Conservation (phyloP, 2,888 invertebrate species). For the Alentia gelatinosa region DNA sequence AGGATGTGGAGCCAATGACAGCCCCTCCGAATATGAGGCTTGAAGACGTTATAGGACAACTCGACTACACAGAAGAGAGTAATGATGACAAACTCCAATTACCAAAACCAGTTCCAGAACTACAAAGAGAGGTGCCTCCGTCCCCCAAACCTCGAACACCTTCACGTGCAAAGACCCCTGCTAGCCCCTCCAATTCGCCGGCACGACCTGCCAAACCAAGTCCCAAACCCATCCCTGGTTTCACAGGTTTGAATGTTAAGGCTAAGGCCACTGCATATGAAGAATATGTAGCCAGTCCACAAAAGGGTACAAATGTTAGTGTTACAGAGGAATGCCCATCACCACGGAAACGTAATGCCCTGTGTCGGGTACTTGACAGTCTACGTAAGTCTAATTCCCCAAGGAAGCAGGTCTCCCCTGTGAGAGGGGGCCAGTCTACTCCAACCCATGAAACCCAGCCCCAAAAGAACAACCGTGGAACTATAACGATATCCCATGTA, state of each 20-base stretch:
- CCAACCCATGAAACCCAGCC: background rate
- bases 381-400: constrained; percentile 27
- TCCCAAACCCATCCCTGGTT: constrained; percentile 49
- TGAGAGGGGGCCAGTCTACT: background rate
- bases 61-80: background rate
- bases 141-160: background rate
- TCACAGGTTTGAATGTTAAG: constrained; percentile 48
- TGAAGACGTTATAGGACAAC: background rate
- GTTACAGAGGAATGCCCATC: background rate
- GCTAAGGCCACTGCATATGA: constrained; percentile 54
- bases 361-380: constrained; percentile 27
- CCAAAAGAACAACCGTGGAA: background rate
- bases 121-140: background rate
- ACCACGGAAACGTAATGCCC: background rate
- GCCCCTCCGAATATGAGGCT: background rate
- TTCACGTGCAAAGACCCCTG: background rate
- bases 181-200: background rate
- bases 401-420: background rate
- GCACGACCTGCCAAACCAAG: background rate
- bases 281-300: constrained; percentile 40
- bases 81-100: no score
- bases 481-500: background rate
- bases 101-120: background rate
- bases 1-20: background rate
- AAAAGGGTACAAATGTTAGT: background rate